Evolutionary conservation across 92 coral and sea anemone genomes (phyloP), one percentile per base, ranked within the genome.

Genomic region (Virgularia gustaviana): DNA sequence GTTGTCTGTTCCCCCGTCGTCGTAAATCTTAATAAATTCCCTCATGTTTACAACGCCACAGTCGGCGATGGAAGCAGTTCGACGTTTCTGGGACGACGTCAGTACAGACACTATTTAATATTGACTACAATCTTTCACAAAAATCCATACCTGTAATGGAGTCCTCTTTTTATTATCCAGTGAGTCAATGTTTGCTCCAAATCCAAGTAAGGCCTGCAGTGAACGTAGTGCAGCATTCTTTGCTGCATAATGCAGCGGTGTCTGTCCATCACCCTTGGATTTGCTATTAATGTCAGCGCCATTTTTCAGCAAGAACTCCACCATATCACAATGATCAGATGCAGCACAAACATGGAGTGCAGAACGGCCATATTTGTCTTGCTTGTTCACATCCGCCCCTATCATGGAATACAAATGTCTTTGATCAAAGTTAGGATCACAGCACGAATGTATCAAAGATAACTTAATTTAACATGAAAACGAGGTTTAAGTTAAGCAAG

Each of bases 261-360:
- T 91, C 70, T 91, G 97, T 20, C 82, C 68, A 41, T 91, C 97
- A 18, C 90, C 87, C 13, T 16, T 56, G 44, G 97, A 88, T 45
- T 83, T 81, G 1, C 91, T 90, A 63, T 89, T 63, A 33, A 91
- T 73, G 60, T 91, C 88, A n/a, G 92, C 97, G 25, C 97, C 97
- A 58, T 70, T 73, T 12, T 88, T 86, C 49, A 88, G 81, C 5
- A 91, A 80, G 59, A 88, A 91, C 61, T 86, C 82, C 12, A 89
- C 96, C 97, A 91, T 91, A 35, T 91, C 92, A 15, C 95, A 88
- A 70, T 91, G 90, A 52, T 91, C 92, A 2, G 90, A 96, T 6
- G 97, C 97, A 0, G 97, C 92, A 18, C 96, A 86, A 49, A 91
- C 83, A 63, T 91, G 97, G 15, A 91, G 73, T 0, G 97, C 90